A percentile compares a stretch with the other conserved stretches of the same genome.
Evolutionary conservation across 2,113 vertebrate genomes (phyloP).

Genomic region (Emydocephalus ijimae): DNA sequence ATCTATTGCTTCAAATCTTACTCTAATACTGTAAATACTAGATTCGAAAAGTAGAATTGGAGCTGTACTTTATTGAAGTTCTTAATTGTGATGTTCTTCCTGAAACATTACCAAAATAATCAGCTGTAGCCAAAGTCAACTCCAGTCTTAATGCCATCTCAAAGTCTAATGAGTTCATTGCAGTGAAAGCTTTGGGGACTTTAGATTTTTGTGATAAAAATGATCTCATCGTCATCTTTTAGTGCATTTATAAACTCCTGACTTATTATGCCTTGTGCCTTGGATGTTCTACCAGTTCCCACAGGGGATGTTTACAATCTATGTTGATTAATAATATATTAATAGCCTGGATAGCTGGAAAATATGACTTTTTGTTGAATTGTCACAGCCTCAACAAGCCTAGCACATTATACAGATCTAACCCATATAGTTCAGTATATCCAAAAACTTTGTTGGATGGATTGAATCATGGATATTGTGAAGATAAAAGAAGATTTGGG

Average conservation of each 20-base stretch:
- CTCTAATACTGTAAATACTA: background rate
- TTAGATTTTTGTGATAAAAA: background rate
- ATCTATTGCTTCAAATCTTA: background rate
- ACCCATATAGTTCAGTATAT: background rate
- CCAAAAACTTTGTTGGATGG: background rate
- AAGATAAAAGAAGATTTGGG: background rate
- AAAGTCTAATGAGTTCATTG: background rate
- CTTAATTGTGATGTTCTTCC: background rate
- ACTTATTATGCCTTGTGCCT: background rate
- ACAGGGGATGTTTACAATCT: background rate
- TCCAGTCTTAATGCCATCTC: background rate
- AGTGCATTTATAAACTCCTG: background rate
- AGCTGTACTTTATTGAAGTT: background rate
- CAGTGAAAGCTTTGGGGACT: background rate
- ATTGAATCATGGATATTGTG: background rate
- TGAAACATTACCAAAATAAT: background rate
- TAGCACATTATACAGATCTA: background rate
- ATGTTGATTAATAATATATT: background rate
- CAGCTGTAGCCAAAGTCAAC: background rate
- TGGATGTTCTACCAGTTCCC: background rate
- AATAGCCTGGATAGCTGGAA: background rate
- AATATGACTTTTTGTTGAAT: background rate
- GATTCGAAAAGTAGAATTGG: background rate
- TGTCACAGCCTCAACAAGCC: background rate
- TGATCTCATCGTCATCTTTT: background rate